Evolutionary conservation across 2,888 invertebrate genomes (phyloP).

Genomic region (Cyaniris semiargus): DNA sequence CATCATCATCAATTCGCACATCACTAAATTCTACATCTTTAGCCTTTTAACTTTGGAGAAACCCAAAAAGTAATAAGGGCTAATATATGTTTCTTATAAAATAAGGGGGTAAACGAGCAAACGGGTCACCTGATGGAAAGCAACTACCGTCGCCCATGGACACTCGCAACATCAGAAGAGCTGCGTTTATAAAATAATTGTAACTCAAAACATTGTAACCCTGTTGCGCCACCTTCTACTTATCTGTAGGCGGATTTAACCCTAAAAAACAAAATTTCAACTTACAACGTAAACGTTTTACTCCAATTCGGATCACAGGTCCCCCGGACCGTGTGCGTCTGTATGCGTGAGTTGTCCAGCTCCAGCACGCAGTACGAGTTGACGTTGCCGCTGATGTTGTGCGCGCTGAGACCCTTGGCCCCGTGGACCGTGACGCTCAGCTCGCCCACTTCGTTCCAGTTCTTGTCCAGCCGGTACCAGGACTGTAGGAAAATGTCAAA

Average conservation of each 20-base stretch:
- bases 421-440: constrained; percentile 66
- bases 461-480: constrained; percentile 65
- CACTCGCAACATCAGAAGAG: no score
- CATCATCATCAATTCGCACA: no score
- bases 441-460: constrained; percentile 67
- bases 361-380: constrained; percentile 70
- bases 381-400: constrained; percentile 61
- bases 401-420: constrained; percentile 60
- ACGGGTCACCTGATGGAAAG: no score
- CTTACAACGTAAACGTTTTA: constrained; percentile 71
- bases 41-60: no score
- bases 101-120: no score
- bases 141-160: no score
- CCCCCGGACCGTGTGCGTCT: constrained; percentile 64
- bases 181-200: no score
- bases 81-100: no score
- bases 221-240: background rate
- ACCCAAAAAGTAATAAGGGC: no score
- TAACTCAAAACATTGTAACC: background rate
- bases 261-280: constrained; percentile 36
- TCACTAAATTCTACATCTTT: no score
- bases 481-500: constrained; percentile 48
- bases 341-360: constrained; percentile 70
- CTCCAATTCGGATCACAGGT: constrained; percentile 67
- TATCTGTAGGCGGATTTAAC: no score